Base-by-base conservation (phyloP, 2,888 invertebrate species). In the Cantharis lateralis region DNA sequence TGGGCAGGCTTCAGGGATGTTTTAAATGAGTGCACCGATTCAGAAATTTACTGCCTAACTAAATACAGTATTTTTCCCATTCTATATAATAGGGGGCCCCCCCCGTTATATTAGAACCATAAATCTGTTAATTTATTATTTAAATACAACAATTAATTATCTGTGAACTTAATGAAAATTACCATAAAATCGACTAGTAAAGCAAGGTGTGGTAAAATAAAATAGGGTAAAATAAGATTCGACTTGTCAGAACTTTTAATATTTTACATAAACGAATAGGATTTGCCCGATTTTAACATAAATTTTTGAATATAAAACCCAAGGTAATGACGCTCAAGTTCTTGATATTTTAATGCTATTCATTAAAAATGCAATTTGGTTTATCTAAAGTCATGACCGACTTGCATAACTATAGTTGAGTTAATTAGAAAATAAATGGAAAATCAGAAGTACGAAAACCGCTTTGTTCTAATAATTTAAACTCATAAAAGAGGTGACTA, bases 371-470 rank as follows among this genome's bases (percentile, higher is more conserved):
- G 70, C 74, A 74, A 74, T 74, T 74, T 70, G 66, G 28, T 32
- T 70, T 63, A 70, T 74, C 74, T 74, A 16, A 24, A 70, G 74
- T 74, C 70, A 74, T 74, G 74, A 74, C 74, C 70, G 64, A 64
- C 70, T 73, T 73, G 62, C 73, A 73, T 68, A 70, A 66, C 70
- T 70, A 74, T 69, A 74, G 63, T 74, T 70, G 70, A 64, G 63
- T 70, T 74, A 70, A 74, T 74, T 74, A 74, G 74, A 70, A 70
- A 74, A 74, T 74, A 74, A 70, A 74, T 74, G 74, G 62, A 16
- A 74, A 74, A 70, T 74, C 70, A 64, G 18, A 62, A 62, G 62
- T 26, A 72, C 61, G 62, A 62, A 62, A 69, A 61, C 69, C 68
- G 16, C 72, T 73, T 73, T 73, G 73, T 73, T 68, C 68, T 68